Conservation (phyloP, 1,140 invertebrate genomes). For the Pseudomyrmex concolor region DNA sequence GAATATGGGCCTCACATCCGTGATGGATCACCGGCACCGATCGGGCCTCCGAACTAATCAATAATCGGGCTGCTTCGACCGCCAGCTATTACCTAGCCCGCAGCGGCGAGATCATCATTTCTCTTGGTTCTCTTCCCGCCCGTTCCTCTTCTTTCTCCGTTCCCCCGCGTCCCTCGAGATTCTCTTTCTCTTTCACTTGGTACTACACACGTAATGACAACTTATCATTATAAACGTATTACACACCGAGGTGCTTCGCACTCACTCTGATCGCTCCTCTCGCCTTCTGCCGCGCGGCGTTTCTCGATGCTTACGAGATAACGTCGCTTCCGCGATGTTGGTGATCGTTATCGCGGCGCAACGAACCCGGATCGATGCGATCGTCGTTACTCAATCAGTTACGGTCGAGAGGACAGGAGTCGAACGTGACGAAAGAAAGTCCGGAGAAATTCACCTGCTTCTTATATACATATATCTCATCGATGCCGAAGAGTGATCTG, state of each 20-base stretch:
- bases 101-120: slow-evolving; percentile 81
- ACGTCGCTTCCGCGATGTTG: slow-evolving; percentile 65
- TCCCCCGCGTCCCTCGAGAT: slow-evolving; percentile 7
- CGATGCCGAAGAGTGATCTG: slow-evolving; percentile 4
- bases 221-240: slow-evolving; percentile 84
- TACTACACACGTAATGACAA: slow-evolving; percentile 75
- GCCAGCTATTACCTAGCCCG: slow-evolving; percentile 77
- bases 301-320: slow-evolving; percentile 59
- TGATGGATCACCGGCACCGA: slow-evolving; percentile 81
- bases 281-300: slow-evolving; percentile 31
- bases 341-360: slow-evolving; percentile 58
- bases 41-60: slow-evolving; percentile 82
- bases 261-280: slow-evolving; percentile 59
- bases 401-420: slow-evolving; percentile 47
- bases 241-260: slow-evolving; percentile 67
- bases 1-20: slow-evolving; percentile 63
- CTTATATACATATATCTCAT: slow-evolving; percentile 4
- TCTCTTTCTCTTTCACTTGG: slow-evolving; percentile 40
- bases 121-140: slow-evolving; percentile 71
- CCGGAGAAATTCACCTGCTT: slow-evolving; percentile 58
- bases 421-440: slow-evolving; percentile 16
- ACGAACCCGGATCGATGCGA: slow-evolving; percentile 60
- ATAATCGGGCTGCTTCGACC: slow-evolving; percentile 79
- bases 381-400: slow-evolving; percentile 67
- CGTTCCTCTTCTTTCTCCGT: slow-evolving; percentile 26